These are phyloP conservation scores for Andrena dorsata DNA, from an alignment of 2,888 invertebrate species.

Conservation along the genomic window DNA sequence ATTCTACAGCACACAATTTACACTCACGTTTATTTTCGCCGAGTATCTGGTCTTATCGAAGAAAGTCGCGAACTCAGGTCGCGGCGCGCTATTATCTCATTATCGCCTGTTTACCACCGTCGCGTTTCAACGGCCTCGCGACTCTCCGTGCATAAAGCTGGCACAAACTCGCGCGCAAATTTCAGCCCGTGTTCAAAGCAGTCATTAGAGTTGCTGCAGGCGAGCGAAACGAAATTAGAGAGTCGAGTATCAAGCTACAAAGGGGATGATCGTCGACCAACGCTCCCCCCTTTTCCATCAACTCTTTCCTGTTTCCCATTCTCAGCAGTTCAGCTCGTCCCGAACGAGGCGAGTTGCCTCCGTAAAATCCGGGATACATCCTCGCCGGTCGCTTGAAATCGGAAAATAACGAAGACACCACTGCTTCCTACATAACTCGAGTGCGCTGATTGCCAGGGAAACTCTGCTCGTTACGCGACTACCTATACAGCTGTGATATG, in stretches of 20 bases:
- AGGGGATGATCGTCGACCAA: constrained; percentile 4
- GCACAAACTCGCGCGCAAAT: constrained; percentile 49
- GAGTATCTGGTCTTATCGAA: constrained; percentile 26
- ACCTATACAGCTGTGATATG: constrained; percentile 12
- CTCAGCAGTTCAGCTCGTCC: constrained; percentile 40
- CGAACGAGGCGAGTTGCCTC: constrained; percentile 36
- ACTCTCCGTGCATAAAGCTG: background rate
- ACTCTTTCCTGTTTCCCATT: constrained; percentile 37
- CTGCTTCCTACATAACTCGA: constrained; percentile 33
- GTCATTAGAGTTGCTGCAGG: constrained; percentile 47
- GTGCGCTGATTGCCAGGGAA: constrained; percentile 28
- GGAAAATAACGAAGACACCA: constrained; percentile 41
- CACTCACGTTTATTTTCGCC: background rate
- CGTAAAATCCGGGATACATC: background rate
- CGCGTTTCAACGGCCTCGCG: background rate
- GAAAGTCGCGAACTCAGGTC: constrained; percentile 46
- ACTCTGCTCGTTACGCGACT: constrained; percentile 16
- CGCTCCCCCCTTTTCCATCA: background rate
- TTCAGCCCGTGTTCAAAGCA: constrained; percentile 56
- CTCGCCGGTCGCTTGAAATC: constrained; percentile 17
- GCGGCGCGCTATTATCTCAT: constrained; percentile 40
- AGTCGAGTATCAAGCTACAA: constrained; percentile 12
- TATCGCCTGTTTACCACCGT: constrained; percentile 51
- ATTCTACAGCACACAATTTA: background rate
- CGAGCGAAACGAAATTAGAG: constrained; percentile 56